Conservation (phyloP, 2,113 vertebrate genomes). For the Aix galericulata region DNA sequence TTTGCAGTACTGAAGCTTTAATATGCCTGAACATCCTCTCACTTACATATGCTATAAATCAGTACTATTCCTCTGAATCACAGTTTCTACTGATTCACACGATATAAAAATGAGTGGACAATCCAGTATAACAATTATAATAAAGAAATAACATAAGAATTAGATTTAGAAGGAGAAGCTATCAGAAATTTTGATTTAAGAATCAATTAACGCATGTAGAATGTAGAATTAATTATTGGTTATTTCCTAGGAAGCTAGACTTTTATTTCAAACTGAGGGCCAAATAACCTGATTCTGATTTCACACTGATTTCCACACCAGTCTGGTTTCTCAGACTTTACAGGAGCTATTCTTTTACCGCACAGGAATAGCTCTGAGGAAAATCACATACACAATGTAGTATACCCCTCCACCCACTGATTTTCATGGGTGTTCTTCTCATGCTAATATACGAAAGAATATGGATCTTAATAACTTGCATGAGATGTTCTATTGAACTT, state of each 20-base stretch:
- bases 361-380: slow-evolving; percentile 37
- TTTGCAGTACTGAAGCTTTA: slow-evolving; percentile 50
- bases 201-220: slow-evolving; percentile 26
- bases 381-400: slow-evolving; percentile 6
- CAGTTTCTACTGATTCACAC: slow-evolving; percentile 29
- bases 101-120: slow-evolving; percentile 13
- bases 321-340: slow-evolving; percentile 33
- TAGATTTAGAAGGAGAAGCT: slow-evolving; percentile 43
- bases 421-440: slow-evolving; percentile 55
- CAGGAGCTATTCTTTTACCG: not conserved
- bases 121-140: slow-evolving; percentile 29
- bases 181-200: slow-evolving; percentile 45
- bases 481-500: slow-evolving; percentile 57
- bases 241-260: slow-evolving; percentile 32
- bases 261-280: slow-evolving; percentile 49
- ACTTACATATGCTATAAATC: slow-evolving; percentile 57
- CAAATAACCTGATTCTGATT: slow-evolving; percentile 58
- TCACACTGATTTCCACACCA: slow-evolving; percentile 56
- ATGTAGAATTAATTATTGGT: slow-evolving; percentile 44
- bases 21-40: slow-evolving; percentile 49
- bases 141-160: slow-evolving; percentile 31
- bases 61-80: slow-evolving; percentile 30
- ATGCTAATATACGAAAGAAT: slow-evolving; percentile 46
- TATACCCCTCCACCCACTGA: slow-evolving; percentile 26
- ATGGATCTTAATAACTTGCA: slow-evolving; percentile 43